These are phyloP conservation scores for Brachypterus glaber DNA, from an alignment of 2,888 invertebrate genomes.

Conservation along the genomic window DNA sequence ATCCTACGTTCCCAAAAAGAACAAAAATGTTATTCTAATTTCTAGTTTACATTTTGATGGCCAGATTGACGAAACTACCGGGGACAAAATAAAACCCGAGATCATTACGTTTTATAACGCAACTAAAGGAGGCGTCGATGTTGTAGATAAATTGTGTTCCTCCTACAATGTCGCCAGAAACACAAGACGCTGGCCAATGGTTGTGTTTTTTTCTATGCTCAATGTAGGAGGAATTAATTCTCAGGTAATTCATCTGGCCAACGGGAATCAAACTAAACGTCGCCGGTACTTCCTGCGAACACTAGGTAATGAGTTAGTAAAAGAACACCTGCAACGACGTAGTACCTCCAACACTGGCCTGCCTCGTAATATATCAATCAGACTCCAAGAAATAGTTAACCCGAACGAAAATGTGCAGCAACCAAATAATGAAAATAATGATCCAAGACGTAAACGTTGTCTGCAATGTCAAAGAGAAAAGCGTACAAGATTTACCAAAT, in stretches of 20 bases:
- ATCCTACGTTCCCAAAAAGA: constrained; percentile 18
- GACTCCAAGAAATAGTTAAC: too few relatives aligned
- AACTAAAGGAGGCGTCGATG: constrained; percentile 27
- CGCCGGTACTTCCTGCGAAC: constrained; percentile 11
- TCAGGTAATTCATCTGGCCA: constrained; percentile 9
- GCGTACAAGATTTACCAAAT: too few relatives aligned
- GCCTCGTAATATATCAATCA: too few relatives aligned
- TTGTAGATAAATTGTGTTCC: constrained; percentile 27
- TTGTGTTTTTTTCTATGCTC: constrained; percentile 24
- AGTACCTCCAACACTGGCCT: too few relatives aligned
- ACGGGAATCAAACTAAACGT: constrained; percentile 7
- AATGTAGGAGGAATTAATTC: constrained; percentile 24
- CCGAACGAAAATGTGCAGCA: too few relatives aligned
- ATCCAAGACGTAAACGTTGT: too few relatives aligned
- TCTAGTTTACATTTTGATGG: constrained; percentile 18
- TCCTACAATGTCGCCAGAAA: constrained; percentile 25
- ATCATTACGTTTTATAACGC: constrained; percentile 24
- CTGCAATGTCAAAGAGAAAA: too few relatives aligned
- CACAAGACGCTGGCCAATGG: constrained; percentile 26
- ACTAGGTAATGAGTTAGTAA: constrained; percentile 10
- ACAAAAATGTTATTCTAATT: constrained; percentile 19
- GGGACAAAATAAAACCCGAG: constrained; percentile 17
- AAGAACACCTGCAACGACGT: too few relatives aligned
- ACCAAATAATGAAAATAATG: too few relatives aligned
- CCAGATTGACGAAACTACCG: constrained; percentile 12